phyloP scores from a whole-genome alignment of 2,888 invertebrate genomes.

The Agapostemon virescens region DNA sequence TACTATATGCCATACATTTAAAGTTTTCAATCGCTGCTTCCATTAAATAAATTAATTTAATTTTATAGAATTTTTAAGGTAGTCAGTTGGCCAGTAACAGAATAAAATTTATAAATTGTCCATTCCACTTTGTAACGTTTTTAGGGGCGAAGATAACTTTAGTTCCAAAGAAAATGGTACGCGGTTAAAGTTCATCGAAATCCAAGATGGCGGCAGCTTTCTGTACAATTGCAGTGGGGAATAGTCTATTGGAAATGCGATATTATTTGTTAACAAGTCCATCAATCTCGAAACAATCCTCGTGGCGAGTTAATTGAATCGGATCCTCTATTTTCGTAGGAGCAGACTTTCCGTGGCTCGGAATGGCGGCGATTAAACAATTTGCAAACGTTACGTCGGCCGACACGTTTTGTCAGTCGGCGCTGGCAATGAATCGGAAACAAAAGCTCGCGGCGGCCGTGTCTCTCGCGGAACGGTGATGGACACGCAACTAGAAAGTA shows the following conservation, averaged over 20 bases:
- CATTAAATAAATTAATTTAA: too few species aligned
- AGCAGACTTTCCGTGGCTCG: neutral
- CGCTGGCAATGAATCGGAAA: conserved; percentile 7
- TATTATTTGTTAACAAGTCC: neutral
- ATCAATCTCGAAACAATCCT: too few species aligned
- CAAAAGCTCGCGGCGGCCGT: conserved; percentile 28
- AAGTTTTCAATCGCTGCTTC: too few species aligned
- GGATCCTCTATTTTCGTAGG: conserved; percentile 1
- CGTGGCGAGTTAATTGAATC: neutral
- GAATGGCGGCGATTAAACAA: conserved; percentile 9
- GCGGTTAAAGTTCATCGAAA: too few species aligned
- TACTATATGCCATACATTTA: too few species aligned
- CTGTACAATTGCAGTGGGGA: neutral
- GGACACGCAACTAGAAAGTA: conserved; percentile 55
- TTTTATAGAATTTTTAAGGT: too few species aligned
- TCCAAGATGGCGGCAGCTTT: too few species aligned
- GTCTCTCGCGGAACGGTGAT: conserved; percentile 25
- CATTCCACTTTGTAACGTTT: too few species aligned
- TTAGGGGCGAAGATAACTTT: too few species aligned
- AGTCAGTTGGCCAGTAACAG: too few species aligned
- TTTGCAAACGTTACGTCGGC: neutral
- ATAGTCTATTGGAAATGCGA: neutral
- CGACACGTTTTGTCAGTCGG: neutral
- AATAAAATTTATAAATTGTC: too few species aligned
- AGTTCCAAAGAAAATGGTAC: too few species aligned